phyloP scores from a whole-genome alignment of 2,113 vertebrate species.

The Ictidomys tridecemlineatus region DNA sequence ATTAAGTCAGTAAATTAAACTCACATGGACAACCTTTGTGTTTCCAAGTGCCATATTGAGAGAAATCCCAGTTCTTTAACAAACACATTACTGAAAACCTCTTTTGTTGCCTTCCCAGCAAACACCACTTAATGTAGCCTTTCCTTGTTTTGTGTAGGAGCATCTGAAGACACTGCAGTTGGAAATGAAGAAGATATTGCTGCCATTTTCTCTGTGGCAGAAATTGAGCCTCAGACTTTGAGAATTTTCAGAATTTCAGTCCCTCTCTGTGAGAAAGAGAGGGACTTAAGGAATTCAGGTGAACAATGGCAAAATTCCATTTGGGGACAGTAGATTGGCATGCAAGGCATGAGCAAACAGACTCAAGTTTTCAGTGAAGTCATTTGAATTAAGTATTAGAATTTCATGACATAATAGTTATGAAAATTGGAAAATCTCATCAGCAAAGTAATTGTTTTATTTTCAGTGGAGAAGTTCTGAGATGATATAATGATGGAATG shows the following conservation, averaged over 20 bases:
- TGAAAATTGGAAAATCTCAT: conserved; percentile 35
- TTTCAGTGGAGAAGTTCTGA: conserved; percentile 41
- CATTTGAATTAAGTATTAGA: conserved; percentile 49
- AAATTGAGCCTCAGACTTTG: conserved; percentile 18
- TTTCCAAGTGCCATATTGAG: conserved; percentile 56
- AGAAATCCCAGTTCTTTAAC: conserved; percentile 59
- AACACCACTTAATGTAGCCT: not conserved
- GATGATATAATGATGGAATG: not conserved
- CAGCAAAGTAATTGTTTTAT: conserved; percentile 45
- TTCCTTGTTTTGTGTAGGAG: not conserved
- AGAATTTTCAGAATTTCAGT: not conserved
- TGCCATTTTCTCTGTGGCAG: not conserved
- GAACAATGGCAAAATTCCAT: conserved; percentile 42
- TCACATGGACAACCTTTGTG: conserved; percentile 10
- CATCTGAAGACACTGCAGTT: conserved; percentile 42
- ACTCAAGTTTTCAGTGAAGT: not conserved
- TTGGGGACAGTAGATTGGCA: not conserved
- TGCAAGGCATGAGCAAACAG: not conserved
- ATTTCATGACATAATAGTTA: conserved; percentile 39
- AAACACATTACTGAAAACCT: not conserved
- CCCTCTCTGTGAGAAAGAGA: not conserved
- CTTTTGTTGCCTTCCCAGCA: conserved; percentile 38
- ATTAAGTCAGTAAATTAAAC: conserved; percentile 63
- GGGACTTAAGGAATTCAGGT: conserved; percentile 20
- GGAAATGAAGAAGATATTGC: conserved; percentile 33